Evolutionary conservation across 2,797 vertebrate genomes (phyloP).

Genomic region (Spinus olivaceus): DNA sequence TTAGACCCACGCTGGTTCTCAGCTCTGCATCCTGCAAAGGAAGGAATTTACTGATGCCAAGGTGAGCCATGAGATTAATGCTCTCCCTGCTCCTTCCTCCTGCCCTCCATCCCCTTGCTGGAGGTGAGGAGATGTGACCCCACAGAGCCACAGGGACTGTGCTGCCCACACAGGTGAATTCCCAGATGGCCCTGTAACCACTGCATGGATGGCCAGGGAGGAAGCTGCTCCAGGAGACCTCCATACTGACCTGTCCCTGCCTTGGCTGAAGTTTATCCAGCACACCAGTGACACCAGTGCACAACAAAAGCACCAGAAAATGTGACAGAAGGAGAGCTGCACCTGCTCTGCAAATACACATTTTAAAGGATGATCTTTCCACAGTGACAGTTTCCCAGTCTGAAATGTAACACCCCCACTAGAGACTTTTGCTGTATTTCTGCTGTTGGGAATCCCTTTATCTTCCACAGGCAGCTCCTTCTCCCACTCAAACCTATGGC

Average conservation of each 20-base stretch:
- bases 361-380: neutral
- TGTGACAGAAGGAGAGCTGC: neutral
- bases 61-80: neutral
- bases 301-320: neutral
- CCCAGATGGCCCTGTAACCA: rapidly evolving
- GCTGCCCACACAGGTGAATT: neutral
- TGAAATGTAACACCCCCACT: neutral
- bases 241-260: neutral
- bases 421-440: neutral
- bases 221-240: neutral
- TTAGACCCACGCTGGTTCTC: neutral
- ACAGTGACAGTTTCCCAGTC: rapidly evolving
- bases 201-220: neutral
- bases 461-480: neutral
- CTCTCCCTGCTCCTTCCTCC: neutral
- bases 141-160: rapidly evolving
- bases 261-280: neutral
- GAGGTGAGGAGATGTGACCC: neutral
- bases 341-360: neutral
- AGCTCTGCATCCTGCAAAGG: neutral
- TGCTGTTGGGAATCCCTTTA: neutral
- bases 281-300: neutral
- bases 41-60: neutral
- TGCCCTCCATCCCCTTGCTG: neutral
- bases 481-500: neutral